Conservation (phyloP, 2,113 vertebrate species). For the Danio rerio region DNA sequence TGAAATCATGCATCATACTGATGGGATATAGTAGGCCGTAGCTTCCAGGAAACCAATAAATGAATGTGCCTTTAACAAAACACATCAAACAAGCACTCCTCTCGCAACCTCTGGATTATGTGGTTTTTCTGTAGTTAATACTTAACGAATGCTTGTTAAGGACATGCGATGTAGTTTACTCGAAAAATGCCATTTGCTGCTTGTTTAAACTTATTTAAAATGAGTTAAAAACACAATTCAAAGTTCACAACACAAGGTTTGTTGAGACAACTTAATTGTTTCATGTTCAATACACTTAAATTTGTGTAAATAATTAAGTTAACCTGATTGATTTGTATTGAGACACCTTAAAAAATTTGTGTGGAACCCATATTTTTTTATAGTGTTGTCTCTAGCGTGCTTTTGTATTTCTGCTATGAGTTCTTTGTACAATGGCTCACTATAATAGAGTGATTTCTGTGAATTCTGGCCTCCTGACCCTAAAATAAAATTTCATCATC, state of each 20-base stretch:
- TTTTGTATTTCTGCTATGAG: background rate
- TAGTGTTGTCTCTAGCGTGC: background rate
- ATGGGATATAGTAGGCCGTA: constrained; percentile 21
- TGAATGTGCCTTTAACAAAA: constrained; percentile 25
- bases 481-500: background rate
- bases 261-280: too few relatives aligned
- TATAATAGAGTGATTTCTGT: background rate
- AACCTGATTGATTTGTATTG: too few relatives aligned
- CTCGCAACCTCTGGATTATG: background rate
- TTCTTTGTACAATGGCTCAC: background rate
- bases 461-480: background rate
- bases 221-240: too few relatives aligned
- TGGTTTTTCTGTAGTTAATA: background rate
- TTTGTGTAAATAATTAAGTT: too few relatives aligned
- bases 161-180: background rate
- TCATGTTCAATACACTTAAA: too few relatives aligned
- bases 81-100: background rate
- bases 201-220: too few relatives aligned
- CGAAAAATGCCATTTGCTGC: too few relatives aligned
- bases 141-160: background rate
- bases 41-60: constrained; percentile 34
- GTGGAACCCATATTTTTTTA: too few relatives aligned
- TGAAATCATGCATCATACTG: constrained; percentile 61
- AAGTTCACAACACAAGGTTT: too few relatives aligned
- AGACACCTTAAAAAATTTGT: too few relatives aligned